These are phyloP conservation scores for Diachasmimorpha longicaudata DNA, from an alignment of 1,140 invertebrate genomes.

Conservation along the genomic window DNA sequence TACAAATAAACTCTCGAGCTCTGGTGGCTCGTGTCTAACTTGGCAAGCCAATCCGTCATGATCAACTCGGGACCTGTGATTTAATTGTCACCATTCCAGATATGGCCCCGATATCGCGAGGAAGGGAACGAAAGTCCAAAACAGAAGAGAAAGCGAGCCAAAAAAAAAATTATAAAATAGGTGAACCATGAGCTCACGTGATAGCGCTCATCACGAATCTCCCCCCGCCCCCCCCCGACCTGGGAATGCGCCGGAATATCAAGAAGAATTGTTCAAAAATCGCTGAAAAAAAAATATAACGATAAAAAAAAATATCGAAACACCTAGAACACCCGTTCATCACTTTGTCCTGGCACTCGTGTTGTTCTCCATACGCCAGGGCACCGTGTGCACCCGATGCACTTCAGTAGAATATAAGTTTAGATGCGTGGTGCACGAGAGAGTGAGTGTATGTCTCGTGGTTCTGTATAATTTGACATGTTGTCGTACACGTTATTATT, in stretches of 20 bases:
- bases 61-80: slow-evolving; percentile 57
- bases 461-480: slow-evolving; percentile 64
- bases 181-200: neutral
- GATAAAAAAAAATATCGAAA: neutral
- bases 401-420: slow-evolving; percentile 15
- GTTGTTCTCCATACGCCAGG: neutral
- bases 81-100: slow-evolving; percentile 56
- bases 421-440: slow-evolving; percentile 32
- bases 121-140: slow-evolving; percentile 10
- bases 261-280: neutral
- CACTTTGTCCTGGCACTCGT: neutral
- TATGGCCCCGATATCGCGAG: slow-evolving; percentile 18
- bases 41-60: slow-evolving; percentile 55
- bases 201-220: neutral
- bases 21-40: slow-evolving; percentile 13
- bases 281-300: neutral
- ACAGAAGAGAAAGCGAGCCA: neutral
- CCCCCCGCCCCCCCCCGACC: too few species aligned
- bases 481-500: slow-evolving; percentile 65
- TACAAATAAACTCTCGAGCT: slow-evolving; percentile 4
- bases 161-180: neutral
- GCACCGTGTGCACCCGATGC: neutral
- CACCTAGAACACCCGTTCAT: neutral
- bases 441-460: slow-evolving; percentile 40
- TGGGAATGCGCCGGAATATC: neutral